Evolutionary conservation across 2,113 vertebrate genomes (phyloP).

Genomic region (Indri indri): DNA sequence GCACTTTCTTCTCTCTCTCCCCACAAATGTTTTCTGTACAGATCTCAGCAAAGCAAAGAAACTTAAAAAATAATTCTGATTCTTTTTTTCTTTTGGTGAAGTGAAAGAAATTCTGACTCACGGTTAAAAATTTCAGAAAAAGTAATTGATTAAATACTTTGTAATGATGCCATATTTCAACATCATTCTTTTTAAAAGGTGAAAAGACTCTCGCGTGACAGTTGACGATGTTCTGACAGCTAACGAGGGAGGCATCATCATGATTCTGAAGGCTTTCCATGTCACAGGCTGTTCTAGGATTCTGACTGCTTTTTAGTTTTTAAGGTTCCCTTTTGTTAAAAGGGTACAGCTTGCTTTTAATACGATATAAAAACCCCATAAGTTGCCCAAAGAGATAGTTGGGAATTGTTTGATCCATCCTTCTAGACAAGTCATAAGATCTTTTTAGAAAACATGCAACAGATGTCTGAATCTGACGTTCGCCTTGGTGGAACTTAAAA

Average conservation of each 20-base stretch:
- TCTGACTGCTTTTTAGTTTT: background rate
- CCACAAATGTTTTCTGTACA: background rate
- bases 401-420: background rate
- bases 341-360: background rate
- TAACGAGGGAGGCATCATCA: background rate
- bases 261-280: background rate
- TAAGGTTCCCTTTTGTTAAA: constrained; percentile 28
- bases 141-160: background rate
- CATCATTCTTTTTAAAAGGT: background rate
- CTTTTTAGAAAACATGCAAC: background rate
- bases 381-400: background rate
- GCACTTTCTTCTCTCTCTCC: fast-evolving
- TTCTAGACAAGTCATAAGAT: background rate
- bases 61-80: background rate
- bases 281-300: background rate
- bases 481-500: background rate
- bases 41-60: background rate
- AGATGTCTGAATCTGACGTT: background rate
- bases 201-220: background rate
- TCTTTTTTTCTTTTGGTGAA: background rate
- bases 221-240: constrained; percentile 17
- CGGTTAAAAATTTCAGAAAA: background rate
- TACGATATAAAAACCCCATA: background rate
- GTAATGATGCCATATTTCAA: background rate
- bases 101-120: background rate